These are phyloP conservation scores for Phorcus lineatus DNA, from an alignment of 2,888 invertebrate genomes.

Conservation along the genomic window DNA sequence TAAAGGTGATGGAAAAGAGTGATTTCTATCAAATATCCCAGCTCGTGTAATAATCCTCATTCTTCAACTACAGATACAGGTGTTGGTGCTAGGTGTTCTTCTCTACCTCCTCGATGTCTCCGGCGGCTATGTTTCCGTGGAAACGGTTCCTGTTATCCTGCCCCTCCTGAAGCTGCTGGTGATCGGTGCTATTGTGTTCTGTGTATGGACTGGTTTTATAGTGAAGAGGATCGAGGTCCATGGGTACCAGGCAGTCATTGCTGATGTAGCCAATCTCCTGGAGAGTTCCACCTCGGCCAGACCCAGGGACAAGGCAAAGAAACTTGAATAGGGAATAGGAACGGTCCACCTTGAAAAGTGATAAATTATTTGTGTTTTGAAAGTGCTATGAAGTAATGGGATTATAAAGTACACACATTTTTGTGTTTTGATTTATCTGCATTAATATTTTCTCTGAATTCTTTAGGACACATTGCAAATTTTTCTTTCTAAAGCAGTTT, in stretches of 20 bases:
- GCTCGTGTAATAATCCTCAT: too few species aligned
- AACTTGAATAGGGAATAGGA: neutral
- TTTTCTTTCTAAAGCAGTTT: too few species aligned
- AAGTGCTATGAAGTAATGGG: too few species aligned
- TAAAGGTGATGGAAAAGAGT: too few species aligned
- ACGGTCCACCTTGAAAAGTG: neutral
- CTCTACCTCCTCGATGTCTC: constrained; percentile 25
- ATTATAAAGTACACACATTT: too few species aligned
- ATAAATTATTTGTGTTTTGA: too few species aligned
- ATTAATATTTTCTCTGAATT: too few species aligned
- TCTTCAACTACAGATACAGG: constrained; percentile 24
- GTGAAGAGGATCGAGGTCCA: constrained; percentile 60
- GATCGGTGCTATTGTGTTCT: constrained; percentile 52
- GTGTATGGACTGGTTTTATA: constrained; percentile 56
- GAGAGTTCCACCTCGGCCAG: neutral
- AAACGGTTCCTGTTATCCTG: constrained; percentile 46
- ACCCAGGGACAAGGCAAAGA: neutral
- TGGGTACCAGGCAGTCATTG: constrained; percentile 53
- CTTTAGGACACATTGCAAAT: too few species aligned
- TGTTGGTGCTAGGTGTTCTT: constrained; percentile 25
- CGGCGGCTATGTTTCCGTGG: constrained; percentile 15
- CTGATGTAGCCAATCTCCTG: constrained; percentile 38
- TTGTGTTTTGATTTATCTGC: too few species aligned
- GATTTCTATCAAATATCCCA: too few species aligned
- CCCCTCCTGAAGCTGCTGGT: constrained; percentile 46